Evolutionary conservation across 2,113 vertebrate species (phyloP).

Genomic region (Microtus oregoni): DNA sequence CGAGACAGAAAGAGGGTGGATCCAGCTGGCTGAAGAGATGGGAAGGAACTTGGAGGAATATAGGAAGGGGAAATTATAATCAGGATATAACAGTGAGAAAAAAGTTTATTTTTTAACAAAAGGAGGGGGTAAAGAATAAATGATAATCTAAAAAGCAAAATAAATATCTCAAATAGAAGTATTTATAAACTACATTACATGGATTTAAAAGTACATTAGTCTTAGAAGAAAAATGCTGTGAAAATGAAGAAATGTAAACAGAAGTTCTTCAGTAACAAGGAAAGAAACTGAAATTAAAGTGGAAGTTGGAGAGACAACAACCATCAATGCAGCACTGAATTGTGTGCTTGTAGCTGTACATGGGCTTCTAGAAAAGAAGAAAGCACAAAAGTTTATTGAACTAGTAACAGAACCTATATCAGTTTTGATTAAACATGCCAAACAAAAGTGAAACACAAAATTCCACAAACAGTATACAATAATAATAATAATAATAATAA

Average conservation of each 20-base stretch:
- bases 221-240: neutral
- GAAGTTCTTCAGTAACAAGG: neutral
- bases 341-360: too few species aligned
- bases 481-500: neutral
- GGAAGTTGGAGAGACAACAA: too few species aligned
- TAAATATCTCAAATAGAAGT: neutral
- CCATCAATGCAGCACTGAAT: too few species aligned
- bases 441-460: neutral
- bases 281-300: too few species aligned
- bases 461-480: neutral
- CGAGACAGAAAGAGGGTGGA: too few species aligned
- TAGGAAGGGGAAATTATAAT: too few species aligned
- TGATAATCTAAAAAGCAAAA: neutral
- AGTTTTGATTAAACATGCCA: neutral
- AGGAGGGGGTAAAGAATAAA: neutral
- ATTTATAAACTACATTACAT: neutral
- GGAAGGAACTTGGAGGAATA: too few species aligned
- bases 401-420: neutral
- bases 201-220: neutral
- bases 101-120: neutral
- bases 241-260: neutral
- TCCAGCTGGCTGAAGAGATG: too few species aligned
- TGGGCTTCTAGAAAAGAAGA: too few species aligned
- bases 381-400: too few species aligned
- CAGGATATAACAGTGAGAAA: neutral